A percentile compares a stretch with the other conserved stretches of the same genome.
Conservation (phyloP, 2,797 vertebrate genomes). For the Vireo griseus region DNA sequence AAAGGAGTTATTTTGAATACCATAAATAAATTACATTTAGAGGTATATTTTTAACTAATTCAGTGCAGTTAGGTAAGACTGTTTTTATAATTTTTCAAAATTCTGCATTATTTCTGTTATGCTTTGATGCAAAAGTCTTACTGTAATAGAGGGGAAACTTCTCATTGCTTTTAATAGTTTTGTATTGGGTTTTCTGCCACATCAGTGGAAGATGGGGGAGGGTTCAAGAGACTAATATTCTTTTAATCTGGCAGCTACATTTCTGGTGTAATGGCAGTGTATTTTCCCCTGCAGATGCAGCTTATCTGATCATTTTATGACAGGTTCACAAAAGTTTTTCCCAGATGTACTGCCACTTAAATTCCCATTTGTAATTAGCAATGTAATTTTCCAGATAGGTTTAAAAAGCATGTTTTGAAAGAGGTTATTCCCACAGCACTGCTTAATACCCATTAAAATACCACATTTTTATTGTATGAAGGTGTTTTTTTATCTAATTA, state of each 20-base stretch:
- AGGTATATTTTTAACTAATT: not conserved
- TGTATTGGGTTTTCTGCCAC: not conserved
- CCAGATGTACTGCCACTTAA: not conserved
- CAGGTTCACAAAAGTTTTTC: conserved; percentile 34
- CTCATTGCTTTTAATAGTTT: not conserved
- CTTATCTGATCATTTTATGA: conserved; percentile 14
- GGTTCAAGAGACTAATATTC: not conserved
- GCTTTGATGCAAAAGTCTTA: not conserved
- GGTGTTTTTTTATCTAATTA: conserved; percentile 23
- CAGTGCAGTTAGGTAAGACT: not conserved
- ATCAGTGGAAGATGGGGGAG: not conserved
- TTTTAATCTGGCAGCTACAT: not conserved
- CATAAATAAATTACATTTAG: conserved; percentile 21
- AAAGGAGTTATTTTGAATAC: conserved; percentile 10
- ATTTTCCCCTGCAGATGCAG: not conserved
- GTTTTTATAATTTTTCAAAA: not conserved
- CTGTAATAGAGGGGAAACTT: not conserved
- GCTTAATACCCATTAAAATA: not conserved
- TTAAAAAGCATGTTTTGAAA: conserved; percentile 9
- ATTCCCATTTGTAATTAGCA: conserved; percentile 30
- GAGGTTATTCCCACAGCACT: conserved; percentile 8
- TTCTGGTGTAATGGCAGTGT: not conserved
- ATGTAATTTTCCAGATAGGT: conserved; percentile 10
- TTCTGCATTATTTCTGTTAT: not conserved
- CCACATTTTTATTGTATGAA: not conserved